Evolutionary conservation across 2,113 vertebrate genomes (phyloP).

Genomic region (Atrichornis clamosus): DNA sequence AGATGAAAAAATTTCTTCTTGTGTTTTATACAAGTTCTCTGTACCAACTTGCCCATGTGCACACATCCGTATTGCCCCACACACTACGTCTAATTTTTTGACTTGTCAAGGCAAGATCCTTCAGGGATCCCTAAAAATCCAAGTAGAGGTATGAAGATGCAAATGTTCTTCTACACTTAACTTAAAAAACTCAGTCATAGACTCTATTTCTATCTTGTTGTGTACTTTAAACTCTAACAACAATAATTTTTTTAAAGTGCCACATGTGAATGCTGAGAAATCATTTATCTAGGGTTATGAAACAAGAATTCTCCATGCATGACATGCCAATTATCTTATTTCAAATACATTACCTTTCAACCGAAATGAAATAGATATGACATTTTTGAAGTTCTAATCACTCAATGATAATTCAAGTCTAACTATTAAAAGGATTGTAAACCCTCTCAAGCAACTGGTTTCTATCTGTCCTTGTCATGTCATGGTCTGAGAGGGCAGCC

Average conservation of each 20-base stretch:
- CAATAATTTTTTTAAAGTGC: accelerated
- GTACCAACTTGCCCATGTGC: not conserved
- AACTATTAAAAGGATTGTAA: not conserved
- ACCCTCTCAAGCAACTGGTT: not conserved
- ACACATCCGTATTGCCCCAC: not conserved
- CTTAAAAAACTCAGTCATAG: not conserved
- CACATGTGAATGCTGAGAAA: not conserved
- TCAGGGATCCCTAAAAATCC: not conserved
- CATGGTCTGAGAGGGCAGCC: not conserved
- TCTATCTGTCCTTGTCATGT: not conserved
- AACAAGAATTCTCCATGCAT: not conserved
- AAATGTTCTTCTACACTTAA: not conserved
- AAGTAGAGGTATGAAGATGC: not conserved
- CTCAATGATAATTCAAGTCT: not conserved
- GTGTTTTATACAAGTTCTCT: not conserved
- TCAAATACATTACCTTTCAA: not conserved
- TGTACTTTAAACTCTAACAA: not conserved
- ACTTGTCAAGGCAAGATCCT: not conserved
- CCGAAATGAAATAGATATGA: not conserved
- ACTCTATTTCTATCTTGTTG: not conserved
- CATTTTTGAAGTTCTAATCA: not conserved
- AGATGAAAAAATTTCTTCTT: not conserved
- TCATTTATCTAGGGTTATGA: not conserved
- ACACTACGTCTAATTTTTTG: not conserved
- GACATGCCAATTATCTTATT: not conserved